Base-by-base conservation (phyloP, 2,113 vertebrate genomes). In the Tragelaphus scriptus region DNA sequence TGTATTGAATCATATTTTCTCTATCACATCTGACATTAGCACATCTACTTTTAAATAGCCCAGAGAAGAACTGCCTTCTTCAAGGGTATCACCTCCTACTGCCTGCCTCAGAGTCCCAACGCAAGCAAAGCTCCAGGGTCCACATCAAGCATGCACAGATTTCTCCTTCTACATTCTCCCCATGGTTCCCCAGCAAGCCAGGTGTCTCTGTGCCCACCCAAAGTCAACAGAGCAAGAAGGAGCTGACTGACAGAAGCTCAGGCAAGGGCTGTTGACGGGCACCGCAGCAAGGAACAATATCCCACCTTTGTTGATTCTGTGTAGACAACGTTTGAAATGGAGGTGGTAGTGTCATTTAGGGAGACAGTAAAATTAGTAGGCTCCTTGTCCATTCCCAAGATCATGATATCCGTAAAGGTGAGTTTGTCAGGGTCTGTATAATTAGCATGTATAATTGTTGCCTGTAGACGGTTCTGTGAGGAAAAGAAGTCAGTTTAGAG, bases 401-500 rank as follows among this genome's bases (percentile, higher is more conserved):
- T 97, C n/a, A 0, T 98, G 71, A 99, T 96, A 0, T 97, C 91
- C 6, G 86, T 96, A 12, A 99, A 98, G 9, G 0, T 82, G 7
- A 98, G 94, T 21, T 97, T 87, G 85, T 98, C 89, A 0, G 97
- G 94, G 26, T 98, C 98, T 0, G 0, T 6, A 12, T 95, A 97
- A 30, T 53, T 53, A 51, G 68, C 36, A 61, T 68, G 47, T 63
- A 13, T 53, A 44, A 95, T 26, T 4, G 85, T 98, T 91, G 98
- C 97, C 47, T 80, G 90, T 63, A 98, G 91, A 23, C 1, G 32
- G 30, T 97, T 98, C 98, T 98, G 36, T 30, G 2, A 4, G 13
- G 19, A 16, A 30, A 44, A 94, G 10, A 88, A 49, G 36, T 82
- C 40, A 61, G 30, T 90, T 95, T 87, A 80, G 79, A 87, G 17